Percentiles rank a stretch among this genome's conserved stretches.
Evolutionary conservation across 1,140 invertebrate species (phyloP).

Genomic region (Megalonaias nervosa): DNA sequence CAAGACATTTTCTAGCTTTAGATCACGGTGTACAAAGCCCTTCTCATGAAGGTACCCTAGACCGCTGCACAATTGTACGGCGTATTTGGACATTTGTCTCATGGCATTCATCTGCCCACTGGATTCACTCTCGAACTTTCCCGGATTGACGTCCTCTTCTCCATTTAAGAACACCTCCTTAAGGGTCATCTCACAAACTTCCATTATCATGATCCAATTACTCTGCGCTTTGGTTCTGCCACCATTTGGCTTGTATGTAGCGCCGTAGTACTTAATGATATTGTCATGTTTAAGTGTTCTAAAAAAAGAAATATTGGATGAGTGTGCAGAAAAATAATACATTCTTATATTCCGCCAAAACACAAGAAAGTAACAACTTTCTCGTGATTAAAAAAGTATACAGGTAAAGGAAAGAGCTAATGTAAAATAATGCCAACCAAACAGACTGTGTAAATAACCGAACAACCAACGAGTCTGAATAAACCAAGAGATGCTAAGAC

Average conservation of each 20-base stretch:
- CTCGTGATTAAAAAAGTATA: too few relatives aligned
- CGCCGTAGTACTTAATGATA: conserved; percentile 22
- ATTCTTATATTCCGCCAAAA: too few relatives aligned
- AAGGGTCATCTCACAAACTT: conserved; percentile 20
- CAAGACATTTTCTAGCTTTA: conserved; percentile 34
- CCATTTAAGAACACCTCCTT: conserved; percentile 19
- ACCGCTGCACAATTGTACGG: conserved; percentile 11
- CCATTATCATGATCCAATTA: conserved; percentile 31
- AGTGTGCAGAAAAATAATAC: too few relatives aligned
- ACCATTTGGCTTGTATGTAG: conserved; percentile 8
- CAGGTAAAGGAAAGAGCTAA: too few relatives aligned
- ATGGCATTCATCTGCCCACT: background rate
- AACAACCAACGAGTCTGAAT: too few relatives aligned
- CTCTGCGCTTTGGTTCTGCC: background rate
- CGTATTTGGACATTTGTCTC: conserved; percentile 6
- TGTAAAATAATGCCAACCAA: too few relatives aligned
- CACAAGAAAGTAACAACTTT: too few relatives aligned
- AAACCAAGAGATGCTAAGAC: too few relatives aligned
- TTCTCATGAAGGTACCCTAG: conserved; percentile 28
- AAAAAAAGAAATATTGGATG: background rate
- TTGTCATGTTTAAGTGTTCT: conserved; percentile 23
- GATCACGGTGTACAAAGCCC: conserved; percentile 28
- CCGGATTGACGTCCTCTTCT: conserved; percentile 10
- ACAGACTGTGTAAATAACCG: too few relatives aligned
- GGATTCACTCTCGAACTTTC: background rate